Conservation (phyloP, 2,797 vertebrate species). For the Myotis daubentonii region DNA sequence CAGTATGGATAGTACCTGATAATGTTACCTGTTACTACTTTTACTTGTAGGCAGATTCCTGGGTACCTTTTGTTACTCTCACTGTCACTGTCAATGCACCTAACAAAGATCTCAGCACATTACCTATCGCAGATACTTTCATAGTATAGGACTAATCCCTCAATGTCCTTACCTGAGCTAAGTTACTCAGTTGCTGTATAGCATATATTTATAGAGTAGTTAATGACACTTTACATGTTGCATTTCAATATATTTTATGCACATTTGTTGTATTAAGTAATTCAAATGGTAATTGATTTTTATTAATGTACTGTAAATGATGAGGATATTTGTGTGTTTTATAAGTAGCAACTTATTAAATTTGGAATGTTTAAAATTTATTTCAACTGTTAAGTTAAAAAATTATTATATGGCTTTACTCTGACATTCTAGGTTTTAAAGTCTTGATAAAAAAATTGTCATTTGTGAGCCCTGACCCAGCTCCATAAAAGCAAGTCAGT, state of each 20-base stretch:
- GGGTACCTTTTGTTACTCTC: not conserved
- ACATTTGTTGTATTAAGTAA: not conserved
- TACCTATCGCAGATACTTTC: not conserved
- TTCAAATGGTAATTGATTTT: not conserved
- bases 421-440: not conserved
- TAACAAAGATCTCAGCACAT: not conserved
- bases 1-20: not conserved
- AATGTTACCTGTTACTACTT: not conserved
- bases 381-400: not conserved
- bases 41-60: not conserved
- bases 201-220: not conserved
- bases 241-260: not conserved
- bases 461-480: not conserved
- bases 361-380: not conserved
- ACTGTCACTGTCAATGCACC: not conserved
- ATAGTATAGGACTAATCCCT: not conserved
- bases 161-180: not conserved
- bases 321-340: not conserved
- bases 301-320: not conserved
- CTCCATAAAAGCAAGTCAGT: accelerated
- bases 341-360: not conserved
- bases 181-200: not conserved
- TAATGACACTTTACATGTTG: not conserved
- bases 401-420: not conserved
- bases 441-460: not conserved